Evolutionary conservation across 2,888 invertebrate species (phyloP).

Genomic region (Campoplex nolae): DNA sequence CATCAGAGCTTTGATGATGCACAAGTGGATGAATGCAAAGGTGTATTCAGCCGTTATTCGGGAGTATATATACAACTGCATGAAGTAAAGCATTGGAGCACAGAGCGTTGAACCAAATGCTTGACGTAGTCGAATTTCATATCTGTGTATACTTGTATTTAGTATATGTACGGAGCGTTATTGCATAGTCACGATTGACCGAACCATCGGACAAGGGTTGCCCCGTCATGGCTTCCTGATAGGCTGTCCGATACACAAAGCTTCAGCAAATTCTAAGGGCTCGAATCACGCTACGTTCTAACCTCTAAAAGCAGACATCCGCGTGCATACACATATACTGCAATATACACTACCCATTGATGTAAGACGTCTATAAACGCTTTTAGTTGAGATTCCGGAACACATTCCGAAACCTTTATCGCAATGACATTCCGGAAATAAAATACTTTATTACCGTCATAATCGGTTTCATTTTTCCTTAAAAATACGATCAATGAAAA

Average conservation of each 20-base stretch:
- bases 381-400: constrained; percentile 10
- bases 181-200: constrained; percentile 48
- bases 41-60: constrained; percentile 35
- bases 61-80: constrained; percentile 19
- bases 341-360: background rate
- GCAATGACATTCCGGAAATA: background rate
- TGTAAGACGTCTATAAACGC: constrained; percentile 17
- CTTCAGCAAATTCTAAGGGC: constrained; percentile 67
- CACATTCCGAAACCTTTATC: background rate
- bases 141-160: constrained; percentile 14
- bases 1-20: constrained; percentile 37
- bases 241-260: constrained; percentile 64
- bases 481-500: background rate
- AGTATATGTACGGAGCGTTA: background rate
- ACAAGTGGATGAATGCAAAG: constrained; percentile 26
- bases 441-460: background rate
- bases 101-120: constrained; percentile 36
- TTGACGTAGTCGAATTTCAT: constrained; percentile 21
- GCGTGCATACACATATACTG: background rate
- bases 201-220: constrained; percentile 47
- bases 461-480: background rate
- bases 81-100: constrained; percentile 36
- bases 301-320: constrained; percentile 7
- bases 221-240: constrained; percentile 54
- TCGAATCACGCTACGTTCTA: constrained; percentile 49